Evolutionary conservation across 2,888 invertebrate species (phyloP).

Genomic region (Macrosiphum euphorbiae): DNA sequence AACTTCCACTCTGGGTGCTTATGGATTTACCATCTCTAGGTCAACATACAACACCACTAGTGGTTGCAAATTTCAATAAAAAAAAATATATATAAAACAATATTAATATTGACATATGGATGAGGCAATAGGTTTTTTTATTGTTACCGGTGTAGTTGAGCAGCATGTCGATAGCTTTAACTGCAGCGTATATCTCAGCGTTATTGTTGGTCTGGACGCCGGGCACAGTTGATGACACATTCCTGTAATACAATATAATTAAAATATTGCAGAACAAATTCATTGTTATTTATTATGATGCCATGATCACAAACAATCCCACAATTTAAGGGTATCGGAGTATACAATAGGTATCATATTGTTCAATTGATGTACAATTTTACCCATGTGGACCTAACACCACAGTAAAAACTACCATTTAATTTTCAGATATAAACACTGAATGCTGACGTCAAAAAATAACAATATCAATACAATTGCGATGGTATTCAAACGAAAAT

Average conservation of each 20-base stretch:
- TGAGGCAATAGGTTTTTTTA: background rate
- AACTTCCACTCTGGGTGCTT: background rate
- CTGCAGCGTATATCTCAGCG: background rate
- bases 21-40: background rate
- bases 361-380: background rate
- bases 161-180: background rate
- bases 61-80: background rate
- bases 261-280: background rate
- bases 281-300: background rate
- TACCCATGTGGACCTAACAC: background rate
- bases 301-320: too few species aligned
- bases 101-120: background rate
- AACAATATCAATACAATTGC: background rate
- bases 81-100: background rate
- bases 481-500: background rate
- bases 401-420: background rate
- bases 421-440: background rate
- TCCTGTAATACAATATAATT: background rate
- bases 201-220: background rate
- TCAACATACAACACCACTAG: background rate
- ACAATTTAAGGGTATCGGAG: background rate
- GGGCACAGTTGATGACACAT: background rate
- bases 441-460: background rate
- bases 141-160: background rate
- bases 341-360: too few species aligned